These are phyloP conservation scores for Nebria salina DNA, from an alignment of 2,888 invertebrate genomes.

Conservation along the genomic window DNA sequence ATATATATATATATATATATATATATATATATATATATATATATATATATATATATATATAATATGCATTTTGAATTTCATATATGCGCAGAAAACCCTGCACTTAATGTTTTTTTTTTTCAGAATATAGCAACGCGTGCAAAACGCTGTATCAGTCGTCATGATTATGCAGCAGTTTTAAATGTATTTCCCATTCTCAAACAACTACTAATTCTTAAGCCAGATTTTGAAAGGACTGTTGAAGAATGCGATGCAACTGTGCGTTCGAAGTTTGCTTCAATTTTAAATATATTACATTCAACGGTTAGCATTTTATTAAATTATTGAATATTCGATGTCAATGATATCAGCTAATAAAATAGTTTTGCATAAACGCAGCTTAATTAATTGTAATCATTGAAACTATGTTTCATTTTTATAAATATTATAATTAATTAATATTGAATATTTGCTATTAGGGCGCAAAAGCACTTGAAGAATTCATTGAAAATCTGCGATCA, in stretches of 20 bases:
- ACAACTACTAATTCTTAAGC: constrained; percentile 78
- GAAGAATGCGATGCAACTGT: constrained; percentile 77
- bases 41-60: too few relatives aligned
- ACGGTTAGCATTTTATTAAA: constrained; percentile 74
- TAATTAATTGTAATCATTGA: too few relatives aligned
- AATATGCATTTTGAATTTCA: too few relatives aligned
- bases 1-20: too few relatives aligned
- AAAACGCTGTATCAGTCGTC: constrained; percentile 77
- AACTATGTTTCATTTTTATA: too few relatives aligned
- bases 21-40: too few relatives aligned
- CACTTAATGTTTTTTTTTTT: constrained; percentile 51
- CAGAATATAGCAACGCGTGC: constrained; percentile 78
- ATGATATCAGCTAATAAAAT: too few relatives aligned
- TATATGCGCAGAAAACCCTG: too few relatives aligned
- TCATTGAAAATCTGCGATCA: constrained; percentile 85
- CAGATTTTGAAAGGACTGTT: constrained; percentile 82
- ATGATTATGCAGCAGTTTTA: constrained; percentile 82
- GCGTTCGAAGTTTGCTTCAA: constrained; percentile 76
- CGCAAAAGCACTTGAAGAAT: constrained; percentile 89
- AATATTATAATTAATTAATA: too few relatives aligned
- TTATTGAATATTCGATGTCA: too few relatives aligned
- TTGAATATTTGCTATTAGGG: too few relatives aligned
- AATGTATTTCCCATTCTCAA: constrained; percentile 85
- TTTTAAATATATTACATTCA: constrained; percentile 77
- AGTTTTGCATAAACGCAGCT: too few relatives aligned